Conservation (phyloP, 2,797 vertebrate genomes). For the Alauda arvensis region DNA sequence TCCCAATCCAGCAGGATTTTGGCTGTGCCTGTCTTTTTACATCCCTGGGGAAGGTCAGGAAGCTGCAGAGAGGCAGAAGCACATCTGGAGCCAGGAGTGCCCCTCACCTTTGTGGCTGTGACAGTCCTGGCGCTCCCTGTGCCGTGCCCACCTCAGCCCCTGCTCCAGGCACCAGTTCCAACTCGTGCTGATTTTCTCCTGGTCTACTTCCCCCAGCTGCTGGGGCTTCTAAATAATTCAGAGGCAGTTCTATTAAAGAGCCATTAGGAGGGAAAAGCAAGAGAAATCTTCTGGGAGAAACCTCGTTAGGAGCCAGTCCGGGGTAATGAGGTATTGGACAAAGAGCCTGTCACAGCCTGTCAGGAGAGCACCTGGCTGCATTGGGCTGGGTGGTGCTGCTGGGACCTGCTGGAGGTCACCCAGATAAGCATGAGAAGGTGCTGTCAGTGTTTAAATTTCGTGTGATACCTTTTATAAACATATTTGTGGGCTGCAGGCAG, state of each 20-base stretch:
- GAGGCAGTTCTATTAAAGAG: conserved; percentile 31
- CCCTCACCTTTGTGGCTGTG: rapidly evolving
- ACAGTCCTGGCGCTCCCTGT: background rate
- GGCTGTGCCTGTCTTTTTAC: background rate
- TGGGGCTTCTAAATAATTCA: conserved; percentile 49
- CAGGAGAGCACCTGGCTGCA: background rate
- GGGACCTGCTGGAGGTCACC: background rate
- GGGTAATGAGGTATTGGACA: background rate
- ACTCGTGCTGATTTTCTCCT: background rate
- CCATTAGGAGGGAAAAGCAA: conserved; percentile 15
- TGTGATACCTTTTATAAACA: background rate
- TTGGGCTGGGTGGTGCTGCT: background rate
- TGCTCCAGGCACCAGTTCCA: background rate
- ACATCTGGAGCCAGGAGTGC: background rate
- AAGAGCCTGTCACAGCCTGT: background rate
- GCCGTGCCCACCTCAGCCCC: background rate
- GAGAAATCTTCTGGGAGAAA: conserved; percentile 1
- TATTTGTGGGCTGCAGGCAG: background rate
- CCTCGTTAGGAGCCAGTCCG: background rate
- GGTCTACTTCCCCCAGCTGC: conserved; percentile 15
- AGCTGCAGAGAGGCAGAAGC: background rate
- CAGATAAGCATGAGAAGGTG: background rate
- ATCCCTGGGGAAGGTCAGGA: background rate
- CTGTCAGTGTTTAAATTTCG: background rate
- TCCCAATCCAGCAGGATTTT: background rate